These are phyloP conservation scores for Ylistrum balloti DNA, from an alignment of 1,140 invertebrate species.

Conservation along the genomic window DNA sequence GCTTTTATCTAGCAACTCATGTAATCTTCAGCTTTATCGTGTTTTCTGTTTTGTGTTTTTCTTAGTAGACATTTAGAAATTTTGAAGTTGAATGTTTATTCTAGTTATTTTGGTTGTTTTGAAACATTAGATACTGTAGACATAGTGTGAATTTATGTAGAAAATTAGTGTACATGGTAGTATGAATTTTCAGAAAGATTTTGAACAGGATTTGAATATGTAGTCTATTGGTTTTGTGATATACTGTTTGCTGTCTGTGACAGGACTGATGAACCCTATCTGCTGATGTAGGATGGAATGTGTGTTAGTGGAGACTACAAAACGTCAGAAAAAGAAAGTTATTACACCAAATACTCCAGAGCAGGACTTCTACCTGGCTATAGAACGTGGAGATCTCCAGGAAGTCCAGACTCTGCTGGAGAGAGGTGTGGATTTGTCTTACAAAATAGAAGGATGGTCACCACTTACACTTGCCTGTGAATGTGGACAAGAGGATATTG, in stretches of 20 bases:
- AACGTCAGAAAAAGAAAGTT: conserved; percentile 48
- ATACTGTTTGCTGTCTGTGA: neutral
- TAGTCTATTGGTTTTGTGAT: neutral
- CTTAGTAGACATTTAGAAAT: neutral
- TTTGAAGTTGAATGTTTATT: neutral
- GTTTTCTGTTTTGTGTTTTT: neutral
- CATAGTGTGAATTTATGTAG: neutral
- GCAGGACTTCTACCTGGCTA: conserved; percentile 52
- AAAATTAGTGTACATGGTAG: neutral
- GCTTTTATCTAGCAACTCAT: too few species aligned
- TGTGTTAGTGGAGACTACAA: conserved; percentile 46
- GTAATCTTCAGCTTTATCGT: too few species aligned
- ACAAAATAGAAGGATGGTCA: conserved; percentile 59
- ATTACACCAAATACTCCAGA: conserved; percentile 51
- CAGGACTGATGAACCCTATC: neutral
- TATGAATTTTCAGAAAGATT: neutral
- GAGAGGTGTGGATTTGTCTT: conserved; percentile 48
- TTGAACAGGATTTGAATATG: neutral
- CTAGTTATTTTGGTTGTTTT: too few species aligned
- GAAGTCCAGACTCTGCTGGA: conserved; percentile 52
- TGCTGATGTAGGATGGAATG: conserved; percentile 48
- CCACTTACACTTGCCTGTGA: conserved; percentile 62
- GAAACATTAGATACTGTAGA: neutral
- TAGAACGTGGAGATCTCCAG: conserved; percentile 49
- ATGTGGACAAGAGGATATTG: conserved; percentile 54